Evolutionary conservation across 1,140 invertebrate genomes (phyloP), one percentile per base, ranked within the genome.

Genomic region (Heliconius hermathena): DNA sequence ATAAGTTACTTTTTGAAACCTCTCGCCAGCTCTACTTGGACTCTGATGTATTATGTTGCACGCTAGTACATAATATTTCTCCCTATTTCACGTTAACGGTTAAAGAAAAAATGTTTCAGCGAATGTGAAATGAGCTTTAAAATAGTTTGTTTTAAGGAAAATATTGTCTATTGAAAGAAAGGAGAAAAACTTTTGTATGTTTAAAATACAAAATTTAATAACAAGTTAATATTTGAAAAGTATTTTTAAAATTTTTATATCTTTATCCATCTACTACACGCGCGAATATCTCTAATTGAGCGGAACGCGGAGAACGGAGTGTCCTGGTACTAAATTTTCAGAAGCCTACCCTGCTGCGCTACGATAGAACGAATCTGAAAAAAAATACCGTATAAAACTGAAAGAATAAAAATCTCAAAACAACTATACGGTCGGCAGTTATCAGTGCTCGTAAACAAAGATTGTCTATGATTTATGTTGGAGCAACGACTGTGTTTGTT

Each of bases 401-500:
- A 76, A 72, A 75, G 74, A 75, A 76, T 66, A 73, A 79, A 76
- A 79, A 79, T 72, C 33, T 71, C 49, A 66, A 79, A 79, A 74
- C 74, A 79, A 72, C 71, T 76, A 52, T 76, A 79, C 78, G 78
- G 78, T 70, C 78, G 66, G 73, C 74, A 75, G 74, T 79, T 79
- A 79, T 79, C 78, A 75, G 66, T 70, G 74, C 8, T 76, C 78
- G 78, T 79, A 79, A 79, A 79, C 78, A 79, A 79, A 79, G 74
- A 79, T 79, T 76, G 74, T 76, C 73, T 79, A 79, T 79, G 78
- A 79, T 79, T 79, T 79, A 79, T 74, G 60, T 76, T 29, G 54
- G 49, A 29, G 8, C 29, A 29, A 38, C 74, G 74, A 26, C 41
- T 20, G 71, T 9, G 74, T 49, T 46, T 72, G 73, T 79, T 76